A percentile compares a stretch with the other conserved stretches of the same genome.
Conservation (phyloP, 2,113 vertebrate species). For the Nanorana parkeri region DNA sequence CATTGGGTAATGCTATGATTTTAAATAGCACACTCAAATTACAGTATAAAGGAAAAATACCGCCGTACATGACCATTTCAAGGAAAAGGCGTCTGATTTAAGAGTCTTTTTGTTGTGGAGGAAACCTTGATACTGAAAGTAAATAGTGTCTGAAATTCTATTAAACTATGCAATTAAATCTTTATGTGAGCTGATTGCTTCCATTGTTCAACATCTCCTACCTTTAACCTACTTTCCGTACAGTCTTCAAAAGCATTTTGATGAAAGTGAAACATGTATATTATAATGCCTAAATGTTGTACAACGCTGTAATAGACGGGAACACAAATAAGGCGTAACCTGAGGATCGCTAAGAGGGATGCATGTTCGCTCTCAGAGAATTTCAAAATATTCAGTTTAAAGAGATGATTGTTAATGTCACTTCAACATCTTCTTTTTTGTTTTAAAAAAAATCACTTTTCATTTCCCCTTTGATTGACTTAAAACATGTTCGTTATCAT, state of each 20-base stretch:
- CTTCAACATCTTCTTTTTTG: too few relatives aligned
- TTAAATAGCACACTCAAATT: background rate
- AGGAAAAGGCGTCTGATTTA: background rate
- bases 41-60: too few relatives aligned
- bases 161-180: slow-evolving; percentile 7
- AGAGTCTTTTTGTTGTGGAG: background rate
- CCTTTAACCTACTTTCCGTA: background rate
- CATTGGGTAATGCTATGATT: background rate
- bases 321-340: background rate
- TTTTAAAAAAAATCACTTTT: too few relatives aligned
- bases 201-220: slow-evolving; percentile 6
- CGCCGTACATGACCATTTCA: background rate
- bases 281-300: background rate
- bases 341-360: background rate
- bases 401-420: too few relatives aligned
- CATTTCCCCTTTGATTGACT: too few relatives aligned
- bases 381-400: background rate
- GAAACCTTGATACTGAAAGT: background rate
- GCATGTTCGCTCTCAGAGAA: background rate
- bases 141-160: slow-evolving; percentile 9
- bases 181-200: slow-evolving; percentile 6
- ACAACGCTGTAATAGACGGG: background rate
- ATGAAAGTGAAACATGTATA: background rate
- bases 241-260: background rate
- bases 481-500: too few relatives aligned